Conservation (phyloP, 1,140 invertebrate genomes). For the Meteorus sp. region DNA sequence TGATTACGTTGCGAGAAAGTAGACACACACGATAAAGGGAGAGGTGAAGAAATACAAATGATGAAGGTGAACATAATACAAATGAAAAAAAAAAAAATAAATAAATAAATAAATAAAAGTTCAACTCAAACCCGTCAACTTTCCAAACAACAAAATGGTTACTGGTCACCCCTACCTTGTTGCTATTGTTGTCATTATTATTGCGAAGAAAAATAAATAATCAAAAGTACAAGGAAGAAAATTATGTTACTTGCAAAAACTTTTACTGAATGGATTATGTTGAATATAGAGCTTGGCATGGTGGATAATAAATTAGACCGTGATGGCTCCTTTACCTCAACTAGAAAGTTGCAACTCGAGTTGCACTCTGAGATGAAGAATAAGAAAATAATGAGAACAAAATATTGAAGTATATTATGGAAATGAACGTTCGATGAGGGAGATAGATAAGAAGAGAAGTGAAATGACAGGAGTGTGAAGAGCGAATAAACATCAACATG, state of each 20-base stretch:
- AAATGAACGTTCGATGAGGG: slow-evolving; percentile 18
- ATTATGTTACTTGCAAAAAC: neutral
- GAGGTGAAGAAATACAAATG: neutral
- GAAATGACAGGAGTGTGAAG: neutral
- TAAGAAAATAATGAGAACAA: slow-evolving; percentile 5
- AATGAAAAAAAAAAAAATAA: neutral
- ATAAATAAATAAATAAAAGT: neutral
- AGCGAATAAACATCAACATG: slow-evolving; percentile 1
- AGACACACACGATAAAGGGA: neutral
- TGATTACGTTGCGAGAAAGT: slow-evolving; percentile 23
- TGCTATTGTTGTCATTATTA: no score
- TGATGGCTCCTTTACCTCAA: no score
- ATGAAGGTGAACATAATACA: neutral
- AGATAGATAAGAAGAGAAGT: neutral
- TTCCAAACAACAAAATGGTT: no score
- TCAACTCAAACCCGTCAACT: no score
- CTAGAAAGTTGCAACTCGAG: slow-evolving; percentile 40
- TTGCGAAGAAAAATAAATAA: neutral
- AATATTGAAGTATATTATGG: slow-evolving; percentile 2
- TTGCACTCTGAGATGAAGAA: slow-evolving; percentile 15
- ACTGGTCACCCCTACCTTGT: no score
- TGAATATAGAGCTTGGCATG: no score
- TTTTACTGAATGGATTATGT: neutral
- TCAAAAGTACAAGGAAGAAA: neutral
- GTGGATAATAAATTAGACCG: slow-evolving; percentile 33